These are phyloP conservation scores for Pseudopleuronectes americanus DNA, from an alignment of 2,797 vertebrate genomes.

Conservation along the genomic window DNA sequence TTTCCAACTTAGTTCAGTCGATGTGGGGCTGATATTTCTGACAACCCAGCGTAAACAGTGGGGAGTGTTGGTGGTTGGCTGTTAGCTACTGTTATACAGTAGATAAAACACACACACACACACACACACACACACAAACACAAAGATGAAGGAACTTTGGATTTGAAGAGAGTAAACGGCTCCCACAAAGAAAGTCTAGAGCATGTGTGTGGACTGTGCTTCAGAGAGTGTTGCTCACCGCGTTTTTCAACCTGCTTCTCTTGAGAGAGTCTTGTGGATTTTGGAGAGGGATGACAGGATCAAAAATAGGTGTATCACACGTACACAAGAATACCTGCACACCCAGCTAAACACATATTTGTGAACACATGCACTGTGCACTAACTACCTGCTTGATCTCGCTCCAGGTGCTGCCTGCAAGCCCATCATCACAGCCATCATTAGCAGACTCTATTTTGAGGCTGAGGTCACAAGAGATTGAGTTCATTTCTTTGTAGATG, in stretches of 20 bases:
- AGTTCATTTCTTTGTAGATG: conserved; percentile 1
- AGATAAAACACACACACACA: conserved; percentile 1
- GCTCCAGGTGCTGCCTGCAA: conserved; percentile 47
- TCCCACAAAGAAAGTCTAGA: conserved; percentile 49
- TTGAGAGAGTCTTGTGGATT: conserved; percentile 62
- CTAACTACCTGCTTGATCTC: conserved; percentile 46
- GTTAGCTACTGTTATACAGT: conserved; percentile 48
- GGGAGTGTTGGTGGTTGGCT: conserved; percentile 32
- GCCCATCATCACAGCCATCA: conserved; percentile 61
- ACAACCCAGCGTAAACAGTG: conserved; percentile 43
- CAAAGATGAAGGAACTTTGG: conserved; percentile 55
- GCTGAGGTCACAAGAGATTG: conserved; percentile 36
- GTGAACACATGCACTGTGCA: conserved; percentile 28
- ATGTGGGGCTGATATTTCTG: conserved; percentile 45
- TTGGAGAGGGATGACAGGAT: conserved; percentile 65
- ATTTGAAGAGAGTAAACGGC: conserved; percentile 48
- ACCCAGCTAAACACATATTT: conserved; percentile 38
- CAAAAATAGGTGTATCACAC: conserved; percentile 57
- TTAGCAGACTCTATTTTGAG: conserved; percentile 63
- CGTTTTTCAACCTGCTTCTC: conserved; percentile 59
- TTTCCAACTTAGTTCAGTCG: conserved; percentile 56
- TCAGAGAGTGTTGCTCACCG: conserved; percentile 37
- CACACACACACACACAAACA: conserved; percentile 3
- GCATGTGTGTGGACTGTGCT: conserved; percentile 31
- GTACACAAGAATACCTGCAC: conserved; percentile 46